phyloP scores from a whole-genome alignment of 2,797 vertebrate species.

The Alosa sapidissima region DNA sequence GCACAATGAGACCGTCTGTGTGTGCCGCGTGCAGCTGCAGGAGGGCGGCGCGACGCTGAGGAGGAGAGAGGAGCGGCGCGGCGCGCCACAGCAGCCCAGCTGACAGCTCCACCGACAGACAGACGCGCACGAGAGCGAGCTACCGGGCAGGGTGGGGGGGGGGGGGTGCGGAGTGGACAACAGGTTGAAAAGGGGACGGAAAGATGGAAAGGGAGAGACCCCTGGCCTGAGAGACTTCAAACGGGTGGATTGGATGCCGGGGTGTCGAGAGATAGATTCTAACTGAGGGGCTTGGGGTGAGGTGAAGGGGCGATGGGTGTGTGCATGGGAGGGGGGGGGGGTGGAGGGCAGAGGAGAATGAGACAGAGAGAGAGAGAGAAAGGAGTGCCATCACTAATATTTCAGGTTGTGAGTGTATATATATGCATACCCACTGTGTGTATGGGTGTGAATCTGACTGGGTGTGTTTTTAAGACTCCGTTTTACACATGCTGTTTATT shows the following conservation, averaged over 20 bases:
- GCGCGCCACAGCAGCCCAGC: slow-evolving; percentile 44
- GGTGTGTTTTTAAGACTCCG: not conserved
- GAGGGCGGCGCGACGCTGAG: slow-evolving; percentile 27
- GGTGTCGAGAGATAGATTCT: slow-evolving; percentile 75
- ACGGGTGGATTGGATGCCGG: slow-evolving; percentile 64
- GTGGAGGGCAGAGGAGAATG: not conserved
- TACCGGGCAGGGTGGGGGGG: slow-evolving; percentile 34
- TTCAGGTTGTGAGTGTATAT: not conserved
- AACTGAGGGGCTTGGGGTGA: slow-evolving; percentile 58
- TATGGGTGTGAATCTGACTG: not conserved
- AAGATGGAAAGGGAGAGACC: slow-evolving; percentile 47
- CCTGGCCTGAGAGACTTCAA: slow-evolving; percentile 67
- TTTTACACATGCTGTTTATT: slow-evolving; percentile 8
- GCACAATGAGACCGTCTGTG: slow-evolving; percentile 75
- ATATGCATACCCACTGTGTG: not conserved
- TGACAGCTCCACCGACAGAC: slow-evolving; percentile 71
- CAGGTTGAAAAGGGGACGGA: slow-evolving; percentile 52
- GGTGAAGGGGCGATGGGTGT: not conserved
- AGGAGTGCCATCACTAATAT: not conserved
- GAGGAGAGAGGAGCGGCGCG: slow-evolving; percentile 49
- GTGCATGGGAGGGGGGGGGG: slow-evolving; percentile 17
- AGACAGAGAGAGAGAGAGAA: not conserved
- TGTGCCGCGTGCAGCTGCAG: slow-evolving; percentile 69
- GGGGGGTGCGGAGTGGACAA: slow-evolving; percentile 43
- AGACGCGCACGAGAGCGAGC: slow-evolving; percentile 41